Evolutionary conservation across 2,888 invertebrate genomes (phyloP), one percentile per base, ranked within the genome.

Genomic region (Carpatolechia fugitivella): DNA sequence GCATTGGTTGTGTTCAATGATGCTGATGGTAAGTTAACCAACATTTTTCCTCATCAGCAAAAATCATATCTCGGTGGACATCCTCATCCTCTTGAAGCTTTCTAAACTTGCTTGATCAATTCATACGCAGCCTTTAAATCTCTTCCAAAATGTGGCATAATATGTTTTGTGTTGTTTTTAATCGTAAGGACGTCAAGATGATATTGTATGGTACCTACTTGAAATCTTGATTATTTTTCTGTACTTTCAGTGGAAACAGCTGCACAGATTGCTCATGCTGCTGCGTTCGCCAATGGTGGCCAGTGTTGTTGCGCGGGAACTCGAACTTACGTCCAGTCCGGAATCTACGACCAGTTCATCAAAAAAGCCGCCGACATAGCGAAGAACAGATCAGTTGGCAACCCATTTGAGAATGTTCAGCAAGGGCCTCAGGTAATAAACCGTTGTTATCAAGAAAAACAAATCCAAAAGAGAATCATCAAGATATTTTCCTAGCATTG

Each of bases 361-460:
- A 88, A 92, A 58, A 93, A 94, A 66, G 93, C 96, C 0, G 92
- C 92, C 0, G 92, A 92, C 63, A 91, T 93, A 60, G 97, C 97
- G 0, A 85, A 91, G 55, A 87, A 91, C 4, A 92, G 94, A 57
- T 94, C 92, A 63, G 95, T 98, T 46, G 98, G 98, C 0, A 94
- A 97, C 84, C 98, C 97, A 0, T 97, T 96, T 69, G 91, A 93
- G 51, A 81, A 91, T 16, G 92, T 91, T 0, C 91, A 94, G 55
- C 97, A 97, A 78, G 98, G 98, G 7, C 97, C 98, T 10, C 97
- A 97, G 91, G 95, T 95, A 50, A 11, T n/a, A n/a, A n/a, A n/a
- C n/a, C n/a, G n/a, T n/a, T n/a, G n/a, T n/a, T n/a, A n/a, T n/a
- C n/a, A n/a, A n/a, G n/a, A 24, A 24, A 24, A 24, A 24, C 24